Base-by-base conservation (phyloP, 2,888 invertebrate species). In the Pseudoips prasinana region DNA sequence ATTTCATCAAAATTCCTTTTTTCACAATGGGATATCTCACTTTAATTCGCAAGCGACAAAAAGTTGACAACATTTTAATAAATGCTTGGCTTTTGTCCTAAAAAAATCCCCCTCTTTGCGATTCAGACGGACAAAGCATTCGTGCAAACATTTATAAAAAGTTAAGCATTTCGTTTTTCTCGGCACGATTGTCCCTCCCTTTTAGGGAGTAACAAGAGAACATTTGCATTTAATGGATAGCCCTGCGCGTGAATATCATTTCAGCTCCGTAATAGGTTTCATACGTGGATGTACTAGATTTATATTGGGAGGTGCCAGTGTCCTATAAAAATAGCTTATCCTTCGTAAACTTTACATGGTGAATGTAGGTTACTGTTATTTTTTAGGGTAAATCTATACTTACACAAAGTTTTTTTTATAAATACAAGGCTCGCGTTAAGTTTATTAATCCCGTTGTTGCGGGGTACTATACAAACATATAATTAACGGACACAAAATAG, bases 51-150 rank as follows among this genome's bases (percentile, higher is more conserved):
- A 38, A 33, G 17, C 29, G 31, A 37, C 24, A 46, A 65, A 72
- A 76, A 73, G 64, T 73, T 72, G 70, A 63, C 71, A 75, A 76
- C 64, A 66, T 76, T 81, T 80, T 75, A 77, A 76, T 79, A 77
- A 79, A 78, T 73, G 65, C 70, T 54, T 62, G 51, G 63, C 71
- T 72, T 76, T 79, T 78, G 77, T 81, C 49, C 62, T 58, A 60
- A 71, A 67, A 63, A 65, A 55, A 37, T 37, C 46, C 39, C 62
- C 65, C 67, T 65, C 64, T 61, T 76, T 74, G 73, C 74, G 61
- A 73, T 69, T 67, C 73, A 72, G 73, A 46, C 64, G 63, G 58
- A 79, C 81, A 79, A 79, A 77, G 75, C 69, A 63, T 69, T 73
- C 73, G 72, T 68, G 69, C 71, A 73, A 77, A 80, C 72, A 69